These are phyloP conservation scores for Acridotheres tristis DNA, from an alignment of 2,797 vertebrate species.

Conservation along the genomic window DNA sequence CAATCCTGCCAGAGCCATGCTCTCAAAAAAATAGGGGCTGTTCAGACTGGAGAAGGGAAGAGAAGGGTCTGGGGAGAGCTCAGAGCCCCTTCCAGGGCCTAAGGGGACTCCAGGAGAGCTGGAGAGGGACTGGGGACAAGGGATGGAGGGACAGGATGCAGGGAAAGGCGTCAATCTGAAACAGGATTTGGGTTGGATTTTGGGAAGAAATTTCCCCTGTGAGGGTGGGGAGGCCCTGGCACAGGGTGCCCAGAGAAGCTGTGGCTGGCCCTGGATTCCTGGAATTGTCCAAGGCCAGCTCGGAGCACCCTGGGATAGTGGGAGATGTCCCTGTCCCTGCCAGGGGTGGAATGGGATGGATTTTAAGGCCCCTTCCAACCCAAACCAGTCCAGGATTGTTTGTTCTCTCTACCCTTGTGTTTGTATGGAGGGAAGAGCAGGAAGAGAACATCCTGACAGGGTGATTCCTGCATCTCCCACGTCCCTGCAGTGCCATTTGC, in stretches of 20 bases:
- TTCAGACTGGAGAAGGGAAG: not conserved
- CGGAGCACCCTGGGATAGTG: accelerated
- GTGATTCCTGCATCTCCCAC: accelerated
- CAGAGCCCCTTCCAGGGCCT: accelerated
- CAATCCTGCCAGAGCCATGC: too few species aligned
- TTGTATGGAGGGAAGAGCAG: not conserved
- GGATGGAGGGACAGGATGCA: not conserved
- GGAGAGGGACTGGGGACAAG: not conserved
- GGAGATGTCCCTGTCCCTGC: accelerated
- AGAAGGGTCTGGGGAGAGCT: accelerated
- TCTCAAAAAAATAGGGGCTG: accelerated
- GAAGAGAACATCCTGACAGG: not conserved
- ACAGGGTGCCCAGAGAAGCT: not conserved
- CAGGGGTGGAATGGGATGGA: accelerated
- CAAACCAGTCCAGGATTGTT: not conserved
- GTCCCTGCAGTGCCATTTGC: not conserved
- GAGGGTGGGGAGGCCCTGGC: not conserved
- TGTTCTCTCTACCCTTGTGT: not conserved
- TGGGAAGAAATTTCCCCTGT: not conserved
- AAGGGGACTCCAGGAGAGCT: not conserved
- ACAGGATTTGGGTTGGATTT: not conserved
- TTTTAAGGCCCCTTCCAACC: not conserved
- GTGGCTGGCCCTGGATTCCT: not conserved
- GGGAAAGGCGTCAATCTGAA: not conserved
- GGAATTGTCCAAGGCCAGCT: accelerated